Evolutionary conservation across 2,888 invertebrate genomes (phyloP).

Genomic region (Heliconius cydno): DNA sequence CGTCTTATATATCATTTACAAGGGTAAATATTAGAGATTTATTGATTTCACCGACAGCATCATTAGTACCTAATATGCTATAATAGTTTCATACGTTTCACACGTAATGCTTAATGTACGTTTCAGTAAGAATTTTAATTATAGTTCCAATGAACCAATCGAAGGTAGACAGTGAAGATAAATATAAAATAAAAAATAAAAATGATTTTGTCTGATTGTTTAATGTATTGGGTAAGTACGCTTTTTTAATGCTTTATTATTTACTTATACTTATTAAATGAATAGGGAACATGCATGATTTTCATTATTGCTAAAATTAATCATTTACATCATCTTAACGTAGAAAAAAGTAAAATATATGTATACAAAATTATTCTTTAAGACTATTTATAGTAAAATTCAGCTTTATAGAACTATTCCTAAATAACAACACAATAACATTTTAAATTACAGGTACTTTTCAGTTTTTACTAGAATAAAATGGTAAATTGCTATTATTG

Average conservation of each 20-base stretch:
- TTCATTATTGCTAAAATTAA: too few relatives aligned
- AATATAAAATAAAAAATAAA: neutral
- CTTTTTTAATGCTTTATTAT: neutral
- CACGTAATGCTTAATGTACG: constrained; percentile 6
- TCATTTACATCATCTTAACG: too few relatives aligned
- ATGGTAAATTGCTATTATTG: too few relatives aligned
- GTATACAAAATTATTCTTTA: too few relatives aligned
- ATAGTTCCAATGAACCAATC: neutral
- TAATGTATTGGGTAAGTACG: neutral
- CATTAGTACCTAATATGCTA: constrained; percentile 2
- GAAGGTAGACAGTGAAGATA: neutral
- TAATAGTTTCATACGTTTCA: neutral
- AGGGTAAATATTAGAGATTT: constrained; percentile 23
- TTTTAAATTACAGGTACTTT: too few relatives aligned
- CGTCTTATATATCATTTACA: constrained; percentile 17
- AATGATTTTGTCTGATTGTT: neutral
- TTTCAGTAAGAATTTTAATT: neutral
- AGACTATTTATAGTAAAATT: too few relatives aligned
- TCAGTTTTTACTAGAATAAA: too few relatives aligned
- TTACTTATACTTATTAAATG: neutral
- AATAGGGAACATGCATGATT: too few relatives aligned
- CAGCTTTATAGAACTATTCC: too few relatives aligned
- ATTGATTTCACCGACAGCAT: constrained; percentile 24
- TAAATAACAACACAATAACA: too few relatives aligned
- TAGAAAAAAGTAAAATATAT: too few relatives aligned